phyloP scores from a whole-genome alignment of 2,797 vertebrate species.

The Lemur catta region DNA sequence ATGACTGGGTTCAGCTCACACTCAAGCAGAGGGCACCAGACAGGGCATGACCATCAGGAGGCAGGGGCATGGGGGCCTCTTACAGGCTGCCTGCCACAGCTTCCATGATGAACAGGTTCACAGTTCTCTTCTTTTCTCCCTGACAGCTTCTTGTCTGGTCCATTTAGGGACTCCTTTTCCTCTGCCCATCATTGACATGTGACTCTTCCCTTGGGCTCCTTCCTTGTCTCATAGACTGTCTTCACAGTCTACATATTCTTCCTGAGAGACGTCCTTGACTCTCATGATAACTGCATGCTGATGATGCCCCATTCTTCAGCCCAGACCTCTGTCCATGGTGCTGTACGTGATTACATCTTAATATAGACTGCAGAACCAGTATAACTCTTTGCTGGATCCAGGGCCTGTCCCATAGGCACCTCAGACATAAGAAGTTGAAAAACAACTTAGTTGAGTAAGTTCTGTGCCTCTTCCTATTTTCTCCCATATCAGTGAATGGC shows the following conservation, averaged over 20 bases:
- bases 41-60: background rate
- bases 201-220: background rate
- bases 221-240: background rate
- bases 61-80: background rate
- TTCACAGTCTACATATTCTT: background rate
- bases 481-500: background rate
- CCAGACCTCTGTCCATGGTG: background rate
- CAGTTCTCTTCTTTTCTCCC: background rate
- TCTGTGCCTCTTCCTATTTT: background rate
- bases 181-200: background rate
- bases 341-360: background rate
- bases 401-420: background rate
- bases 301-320: background rate
- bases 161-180: background rate
- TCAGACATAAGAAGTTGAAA: background rate
- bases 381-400: background rate
- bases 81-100: background rate
- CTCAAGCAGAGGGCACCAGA: background rate
- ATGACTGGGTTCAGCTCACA: background rate
- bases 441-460: background rate
- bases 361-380: background rate
- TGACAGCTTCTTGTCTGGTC: background rate
- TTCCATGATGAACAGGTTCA: background rate
- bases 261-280: background rate
- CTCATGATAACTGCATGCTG: background rate